Percentiles rank a stretch among this genome's conserved stretches.
phyloP scores from a whole-genome alignment of 2,797 vertebrate genomes.

The Parauchenoglanis ngamensis region DNA sequence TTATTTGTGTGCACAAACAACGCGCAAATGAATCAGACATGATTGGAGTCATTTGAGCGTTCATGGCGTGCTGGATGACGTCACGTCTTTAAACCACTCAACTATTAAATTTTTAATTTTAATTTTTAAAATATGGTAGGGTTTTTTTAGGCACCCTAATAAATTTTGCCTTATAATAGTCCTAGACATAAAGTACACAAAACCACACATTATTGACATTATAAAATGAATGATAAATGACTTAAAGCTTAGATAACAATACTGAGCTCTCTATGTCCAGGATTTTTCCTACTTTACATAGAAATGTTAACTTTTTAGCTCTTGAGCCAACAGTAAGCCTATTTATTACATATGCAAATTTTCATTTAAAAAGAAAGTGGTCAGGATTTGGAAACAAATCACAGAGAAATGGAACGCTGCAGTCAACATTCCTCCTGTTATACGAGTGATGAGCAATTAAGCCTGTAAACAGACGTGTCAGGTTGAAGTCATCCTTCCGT shows the following conservation, averaged over 20 bases:
- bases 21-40: too few relatives aligned
- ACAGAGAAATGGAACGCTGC: not conserved
- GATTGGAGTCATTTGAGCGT: too few relatives aligned
- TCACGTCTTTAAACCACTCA: too few relatives aligned
- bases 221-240: not conserved
- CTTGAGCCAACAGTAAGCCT: not conserved
- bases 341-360: not conserved
- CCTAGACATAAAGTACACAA: not conserved
- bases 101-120: too few relatives aligned
- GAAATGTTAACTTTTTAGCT: not conserved
- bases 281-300: not conserved
- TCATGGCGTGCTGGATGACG: too few relatives aligned
- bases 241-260: not conserved
- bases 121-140: too few relatives aligned
- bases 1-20: too few relatives aligned
- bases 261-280: not conserved
- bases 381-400: not conserved
- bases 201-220: not conserved
- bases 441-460: constrained; percentile 1
- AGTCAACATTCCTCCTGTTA: not conserved
- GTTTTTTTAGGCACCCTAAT: not conserved
- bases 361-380: not conserved
- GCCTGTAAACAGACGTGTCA: not conserved
- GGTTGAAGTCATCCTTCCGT: not conserved
- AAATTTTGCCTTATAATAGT: not conserved